These are phyloP conservation scores for Orthosia incerta DNA, from an alignment of 2,888 invertebrate species.

Conservation along the genomic window DNA sequence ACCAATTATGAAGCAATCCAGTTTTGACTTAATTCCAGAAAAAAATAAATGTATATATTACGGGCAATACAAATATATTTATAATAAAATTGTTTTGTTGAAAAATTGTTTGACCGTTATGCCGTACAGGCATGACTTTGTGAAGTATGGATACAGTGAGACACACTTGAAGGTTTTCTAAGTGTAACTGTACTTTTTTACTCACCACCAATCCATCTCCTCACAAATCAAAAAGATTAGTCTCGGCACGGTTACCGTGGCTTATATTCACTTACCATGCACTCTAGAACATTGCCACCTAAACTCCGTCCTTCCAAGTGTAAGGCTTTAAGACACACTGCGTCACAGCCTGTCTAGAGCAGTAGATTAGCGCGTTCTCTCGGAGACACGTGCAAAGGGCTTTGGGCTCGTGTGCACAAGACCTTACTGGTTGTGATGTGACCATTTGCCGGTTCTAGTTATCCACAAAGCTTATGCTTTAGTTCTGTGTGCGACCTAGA, in stretches of 20 bases:
- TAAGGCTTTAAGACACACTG: constrained; percentile 22
- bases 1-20: not conserved
- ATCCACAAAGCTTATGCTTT: constrained; percentile 34
- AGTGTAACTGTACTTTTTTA: not conserved
- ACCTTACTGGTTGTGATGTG: constrained; percentile 18
- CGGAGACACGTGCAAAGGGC: constrained; percentile 19
- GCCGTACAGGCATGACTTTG: not conserved
- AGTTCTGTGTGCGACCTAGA: constrained; percentile 4
- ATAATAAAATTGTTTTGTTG: no score
- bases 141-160: not conserved
- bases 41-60: no score
- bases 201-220: no score
- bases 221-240: not conserved
- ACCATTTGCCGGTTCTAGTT: constrained; percentile 15
- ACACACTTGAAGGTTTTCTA: no score
- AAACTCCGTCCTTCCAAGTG: not conserved
- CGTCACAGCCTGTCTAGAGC: constrained; percentile 13
- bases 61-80: no score
- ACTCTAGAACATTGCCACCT: constrained; percentile 37
- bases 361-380: constrained; percentile 18
- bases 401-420: constrained; percentile 12
- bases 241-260: not conserved
- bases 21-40: no score
- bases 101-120: no score
- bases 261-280: not conserved